Conservation (phyloP, 1,140 invertebrate species). For the Drosophila melanogaster region DNA sequence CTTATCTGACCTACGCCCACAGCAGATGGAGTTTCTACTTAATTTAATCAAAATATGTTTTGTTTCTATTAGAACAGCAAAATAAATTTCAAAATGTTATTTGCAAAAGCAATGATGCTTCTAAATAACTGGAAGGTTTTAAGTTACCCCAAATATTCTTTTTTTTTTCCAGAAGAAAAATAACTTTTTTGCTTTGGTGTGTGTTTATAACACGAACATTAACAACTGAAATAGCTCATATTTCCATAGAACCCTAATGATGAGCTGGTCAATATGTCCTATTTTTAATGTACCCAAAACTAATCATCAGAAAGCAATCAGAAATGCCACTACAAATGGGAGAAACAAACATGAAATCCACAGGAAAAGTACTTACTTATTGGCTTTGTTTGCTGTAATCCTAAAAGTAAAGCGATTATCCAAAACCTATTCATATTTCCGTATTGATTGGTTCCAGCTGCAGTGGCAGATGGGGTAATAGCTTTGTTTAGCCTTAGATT, state of each 20-base stretch:
- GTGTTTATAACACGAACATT: too few species aligned
- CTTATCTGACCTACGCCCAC: background rate
- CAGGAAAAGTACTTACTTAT: conserved; percentile 72
- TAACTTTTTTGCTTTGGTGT: too few species aligned
- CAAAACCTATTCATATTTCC: conserved; percentile 80
- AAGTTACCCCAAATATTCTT: too few species aligned
- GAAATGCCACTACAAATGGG: conserved; percentile 3
- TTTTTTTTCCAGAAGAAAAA: too few species aligned
- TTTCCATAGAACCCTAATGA: background rate
- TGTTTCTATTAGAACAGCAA: too few species aligned
- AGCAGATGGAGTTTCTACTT: too few species aligned
- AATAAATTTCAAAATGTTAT: too few species aligned
- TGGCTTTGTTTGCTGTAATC: conserved; percentile 76
- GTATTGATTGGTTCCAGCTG: conserved; percentile 33
- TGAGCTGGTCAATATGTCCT: background rate
- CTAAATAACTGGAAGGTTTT: too few species aligned
- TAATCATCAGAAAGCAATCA: conserved; percentile 5
- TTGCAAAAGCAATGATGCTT: too few species aligned
- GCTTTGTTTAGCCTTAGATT: conserved; percentile 13
- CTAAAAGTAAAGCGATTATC: conserved; percentile 83
- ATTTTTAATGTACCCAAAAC: background rate
- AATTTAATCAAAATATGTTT: too few species aligned
- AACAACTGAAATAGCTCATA: background rate
- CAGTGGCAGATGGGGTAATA: conserved; percentile 11
- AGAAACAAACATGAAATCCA: conserved; percentile 2